Base-by-base conservation (phyloP, 2,113 vertebrate species). In the Pelobates fuscus region DNA sequence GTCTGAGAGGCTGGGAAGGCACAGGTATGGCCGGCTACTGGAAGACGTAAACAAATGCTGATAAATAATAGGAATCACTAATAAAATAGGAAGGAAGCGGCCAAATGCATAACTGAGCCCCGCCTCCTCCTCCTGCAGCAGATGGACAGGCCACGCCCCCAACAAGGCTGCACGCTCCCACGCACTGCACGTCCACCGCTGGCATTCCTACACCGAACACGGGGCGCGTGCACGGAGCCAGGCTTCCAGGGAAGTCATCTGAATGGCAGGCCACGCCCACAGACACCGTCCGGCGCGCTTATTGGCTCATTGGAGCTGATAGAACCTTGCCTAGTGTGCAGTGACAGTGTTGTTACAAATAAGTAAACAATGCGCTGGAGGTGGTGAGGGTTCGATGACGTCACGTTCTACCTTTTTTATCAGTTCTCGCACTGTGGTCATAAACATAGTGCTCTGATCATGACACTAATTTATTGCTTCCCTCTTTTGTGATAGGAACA, bases 21-120 rank as follows among this genome's bases (percentile, higher is more conserved):
- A 52, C 8, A 29, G 8, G 18, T 17, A 27, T 2, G 11, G 41
- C 21, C 26, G 32, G 29, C 25, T 18, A 20, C 57, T 17, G n/a
- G 14, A 43, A 65, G 32, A 26, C 23, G 32, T 74, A 65, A 64
- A 74, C 30, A 66, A 37, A 43, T 44, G 54, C 23, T 29, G 58
- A 21, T 29, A 49, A 44, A 66, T 15, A 41, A 41, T 7, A 43
- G 4, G 6, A 26, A n/a, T 30, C 27, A 23, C 21, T 25, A 20
- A 43, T 41, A n/a, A 71, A 44, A 60, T 21, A 37, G 29, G 63
- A 75, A 75, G 72, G 52, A 18, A 23, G 21, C 32, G 43, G 52
- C 21, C 61, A 44, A n/a, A 14, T 11, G 24, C 52, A 29, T 18
- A 15, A 8, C 5, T 10, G 11, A 57, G 8, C 14, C 63, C 17